Percentiles rank a stretch among this genome's conserved stretches.
These are phyloP conservation scores for Patella ulyssiponensis DNA, from an alignment of 2,888 invertebrate species.

Conservation along the genomic window DNA sequence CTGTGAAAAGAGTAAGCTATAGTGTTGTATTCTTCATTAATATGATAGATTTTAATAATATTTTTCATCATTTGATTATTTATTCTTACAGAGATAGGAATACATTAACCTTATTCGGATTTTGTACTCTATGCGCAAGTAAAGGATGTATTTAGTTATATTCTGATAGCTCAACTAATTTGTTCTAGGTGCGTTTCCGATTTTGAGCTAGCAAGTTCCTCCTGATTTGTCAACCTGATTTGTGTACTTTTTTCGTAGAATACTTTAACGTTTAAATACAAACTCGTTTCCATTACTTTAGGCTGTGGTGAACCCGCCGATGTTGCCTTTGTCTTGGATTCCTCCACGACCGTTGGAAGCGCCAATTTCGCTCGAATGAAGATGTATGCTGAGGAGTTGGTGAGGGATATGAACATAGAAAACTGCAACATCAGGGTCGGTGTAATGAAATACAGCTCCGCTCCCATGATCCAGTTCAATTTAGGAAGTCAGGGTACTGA, in stretches of 20 bases:
- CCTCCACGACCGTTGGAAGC: conserved; percentile 60
- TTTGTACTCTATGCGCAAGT: too few relatives aligned
- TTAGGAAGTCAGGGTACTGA: conserved; percentile 47
- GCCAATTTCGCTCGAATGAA: conserved; percentile 57
- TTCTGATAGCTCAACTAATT: too few relatives aligned
- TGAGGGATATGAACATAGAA: conserved; percentile 59
- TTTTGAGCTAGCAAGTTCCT: too few relatives aligned
- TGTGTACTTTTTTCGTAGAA: too few relatives aligned
- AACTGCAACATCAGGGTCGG: conserved; percentile 59
- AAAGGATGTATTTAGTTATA: too few relatives aligned
- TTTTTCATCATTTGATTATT: too few relatives aligned
- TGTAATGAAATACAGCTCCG: conserved; percentile 67
- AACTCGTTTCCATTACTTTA: conserved; percentile 34
- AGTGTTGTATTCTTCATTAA: too few relatives aligned
- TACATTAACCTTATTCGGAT: too few relatives aligned
- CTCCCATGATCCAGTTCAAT: conserved; percentile 59
- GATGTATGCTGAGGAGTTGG: conserved; percentile 60
- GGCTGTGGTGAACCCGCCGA: conserved; percentile 64
- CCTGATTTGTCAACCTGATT: too few relatives aligned
- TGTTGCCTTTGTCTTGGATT: conserved; percentile 66
- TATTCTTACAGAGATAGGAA: too few relatives aligned
- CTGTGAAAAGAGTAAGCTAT: conserved; percentile 62
- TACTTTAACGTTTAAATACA: not conserved
- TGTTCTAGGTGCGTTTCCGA: too few relatives aligned
- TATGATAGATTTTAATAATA: too few relatives aligned